Evolutionary conservation across 2,888 invertebrate genomes (phyloP), one percentile per base, ranked within the genome.

Genomic region (Herminia tarsipennalis): DNA sequence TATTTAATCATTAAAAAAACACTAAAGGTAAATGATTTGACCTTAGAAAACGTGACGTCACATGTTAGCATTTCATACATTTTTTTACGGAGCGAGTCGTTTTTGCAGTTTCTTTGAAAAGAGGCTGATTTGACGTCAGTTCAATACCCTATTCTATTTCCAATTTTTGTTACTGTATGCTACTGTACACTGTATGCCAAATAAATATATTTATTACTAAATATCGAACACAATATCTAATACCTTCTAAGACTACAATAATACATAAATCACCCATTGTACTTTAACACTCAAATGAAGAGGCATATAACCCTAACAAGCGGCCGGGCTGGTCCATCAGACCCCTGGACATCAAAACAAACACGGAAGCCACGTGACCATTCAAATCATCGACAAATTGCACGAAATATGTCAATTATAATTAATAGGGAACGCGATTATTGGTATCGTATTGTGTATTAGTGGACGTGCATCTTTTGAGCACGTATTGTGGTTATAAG

Each of bases 381-480:
- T 73, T 78, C 58, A 73, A 73, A 70, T 61, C 68, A 33, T 79
- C 77, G 81, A 87, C 88, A 86, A 87, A 87, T 88, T 86, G 83
- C 76, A 81, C 78, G 86, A 84, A 89, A 89, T 88, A 88, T 89
- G 89, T 89, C 89, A 89, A 89, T 88, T 89, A 89, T 88, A 87
- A 89, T 89, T 87, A 88, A 89, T 87, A 83, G 86, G 81, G 85
- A 69, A 71, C 50, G 66, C 71, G 83, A 83, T 81, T 81, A 86
- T 85, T 83, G 59, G 46, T 56, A 57, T 64, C 65, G 66, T 64
- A 66, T 66, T 66, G 67, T 65, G 38, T 33, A 43, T 37, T 30
- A 32, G 21, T 43, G 38, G 39, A 29, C 41, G 40, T 52, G 42
- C 34, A 50, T 66, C 58, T 59, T 48, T 52, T 39, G 53, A 66